Percentiles rank a stretch among this genome's conserved stretches.
phyloP scores from a whole-genome alignment of 2,113 vertebrate species.

The Ivindomyrus marchei region DNA sequence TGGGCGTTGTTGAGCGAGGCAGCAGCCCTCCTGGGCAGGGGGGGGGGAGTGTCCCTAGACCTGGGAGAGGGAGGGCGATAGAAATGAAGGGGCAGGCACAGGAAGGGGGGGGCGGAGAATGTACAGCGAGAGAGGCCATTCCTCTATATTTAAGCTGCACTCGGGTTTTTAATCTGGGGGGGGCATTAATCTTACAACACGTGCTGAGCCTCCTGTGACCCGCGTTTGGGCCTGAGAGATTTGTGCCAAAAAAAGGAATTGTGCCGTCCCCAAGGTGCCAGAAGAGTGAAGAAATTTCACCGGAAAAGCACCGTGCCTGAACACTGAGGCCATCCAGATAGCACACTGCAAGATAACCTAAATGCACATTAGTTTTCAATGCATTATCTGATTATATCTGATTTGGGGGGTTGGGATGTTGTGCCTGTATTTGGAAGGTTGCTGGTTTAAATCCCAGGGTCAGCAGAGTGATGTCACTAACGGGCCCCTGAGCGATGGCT shows the following conservation, averaged over 20 bases:
- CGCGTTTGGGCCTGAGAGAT: constrained; percentile 65
- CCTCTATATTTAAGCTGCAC: constrained; percentile 40
- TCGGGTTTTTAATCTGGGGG: constrained; percentile 59
- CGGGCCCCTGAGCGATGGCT: neutral
- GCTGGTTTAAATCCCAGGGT: neutral
- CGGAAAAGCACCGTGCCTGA: neutral
- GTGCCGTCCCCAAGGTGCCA: neutral
- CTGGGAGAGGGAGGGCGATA: constrained; percentile 35
- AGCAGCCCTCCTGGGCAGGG: no score
- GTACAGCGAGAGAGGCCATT: constrained; percentile 16
- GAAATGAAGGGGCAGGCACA: constrained; percentile 10
- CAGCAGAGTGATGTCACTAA: neutral
- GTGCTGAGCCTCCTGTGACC: constrained; percentile 62
- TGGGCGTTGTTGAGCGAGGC: no score
- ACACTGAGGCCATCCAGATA: neutral
- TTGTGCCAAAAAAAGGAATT: neutral
- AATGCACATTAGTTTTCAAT: neutral
- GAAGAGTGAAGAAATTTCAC: neutral
- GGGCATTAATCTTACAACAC: constrained; percentile 52
- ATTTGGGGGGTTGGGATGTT: neutral
- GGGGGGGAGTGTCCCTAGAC: constrained; percentile 40
- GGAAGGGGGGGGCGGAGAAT: constrained; percentile 24
- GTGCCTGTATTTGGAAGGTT: neutral
- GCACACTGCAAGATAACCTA: neutral
- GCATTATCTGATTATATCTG: neutral